Evolutionary conservation across 2,888 invertebrate species (phyloP).

Genomic region (Elaeidobius kamerunicus): DNA sequence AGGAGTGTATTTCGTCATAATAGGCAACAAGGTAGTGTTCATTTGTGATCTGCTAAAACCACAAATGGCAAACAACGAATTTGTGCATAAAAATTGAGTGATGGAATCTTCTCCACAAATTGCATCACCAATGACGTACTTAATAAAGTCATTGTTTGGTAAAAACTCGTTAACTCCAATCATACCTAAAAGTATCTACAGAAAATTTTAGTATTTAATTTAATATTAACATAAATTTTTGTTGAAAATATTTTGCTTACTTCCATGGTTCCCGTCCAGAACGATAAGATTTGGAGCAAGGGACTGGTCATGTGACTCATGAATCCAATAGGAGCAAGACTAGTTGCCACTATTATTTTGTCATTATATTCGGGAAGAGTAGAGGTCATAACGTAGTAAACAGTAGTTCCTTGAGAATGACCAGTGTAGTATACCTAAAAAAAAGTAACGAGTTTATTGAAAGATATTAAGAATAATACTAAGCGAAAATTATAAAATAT

Average conservation of each 20-base stretch:
- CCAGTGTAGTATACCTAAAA: background rate
- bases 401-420: conserved; percentile 1
- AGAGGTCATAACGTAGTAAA: conserved; percentile 59
- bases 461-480: no score
- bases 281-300: conserved; percentile 36
- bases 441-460: no score
- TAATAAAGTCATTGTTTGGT: conserved; percentile 56
- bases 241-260: background rate
- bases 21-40: conserved; percentile 40
- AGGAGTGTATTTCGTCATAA: conserved; percentile 37
- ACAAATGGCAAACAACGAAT: conserved; percentile 41
- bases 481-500: no score
- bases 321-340: conserved; percentile 67
- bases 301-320: conserved; percentile 53
- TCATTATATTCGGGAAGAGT: conserved; percentile 61
- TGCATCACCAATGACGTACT: conserved; percentile 29
- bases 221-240: background rate
- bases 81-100: conserved; percentile 38
- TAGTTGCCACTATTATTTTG: conserved; percentile 64
- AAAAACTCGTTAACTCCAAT: conserved; percentile 61
- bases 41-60: conserved; percentile 43
- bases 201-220: no score
- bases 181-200: conserved; percentile 30
- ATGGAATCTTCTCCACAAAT: conserved; percentile 21
- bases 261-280: conserved; percentile 29